Evolutionary conservation across 2,113 vertebrate species (phyloP).

Genomic region (Podarcis raffonei): DNA sequence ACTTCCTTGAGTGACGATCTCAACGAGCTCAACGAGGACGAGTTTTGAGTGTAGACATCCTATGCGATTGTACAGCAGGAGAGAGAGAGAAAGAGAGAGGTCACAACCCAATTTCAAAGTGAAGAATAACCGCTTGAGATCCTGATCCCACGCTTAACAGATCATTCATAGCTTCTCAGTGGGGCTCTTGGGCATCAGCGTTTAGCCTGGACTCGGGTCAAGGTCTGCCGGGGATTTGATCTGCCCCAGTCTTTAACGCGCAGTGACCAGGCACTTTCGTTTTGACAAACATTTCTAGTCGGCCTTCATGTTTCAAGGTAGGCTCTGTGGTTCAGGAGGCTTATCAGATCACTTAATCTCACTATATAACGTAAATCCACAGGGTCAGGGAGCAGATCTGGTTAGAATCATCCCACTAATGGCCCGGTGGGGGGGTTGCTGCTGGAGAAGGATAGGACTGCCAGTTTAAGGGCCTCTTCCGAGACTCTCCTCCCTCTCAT

Average conservation of each 20-base stretch:
- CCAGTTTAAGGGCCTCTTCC: background rate
- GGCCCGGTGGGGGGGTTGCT: background rate
- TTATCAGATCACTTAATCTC: conserved; percentile 27
- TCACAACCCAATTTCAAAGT: accelerated
- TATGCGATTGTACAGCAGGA: background rate
- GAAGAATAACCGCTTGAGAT: background rate
- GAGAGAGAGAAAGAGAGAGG: background rate
- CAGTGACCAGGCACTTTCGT: conserved; percentile 18
- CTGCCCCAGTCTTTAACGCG: background rate
- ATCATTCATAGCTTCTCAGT: background rate
- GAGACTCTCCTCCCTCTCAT: background rate
- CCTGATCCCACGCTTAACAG: background rate
- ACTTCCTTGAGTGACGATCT: background rate
- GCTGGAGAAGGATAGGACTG: background rate
- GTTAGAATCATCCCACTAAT: background rate
- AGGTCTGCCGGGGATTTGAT: background rate
- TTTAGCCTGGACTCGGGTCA: background rate
- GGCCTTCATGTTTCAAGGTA: accelerated
- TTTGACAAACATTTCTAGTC: conserved; percentile 17
- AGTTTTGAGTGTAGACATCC: background rate
- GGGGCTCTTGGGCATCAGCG: background rate
- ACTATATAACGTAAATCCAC: background rate
- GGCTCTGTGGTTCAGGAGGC: background rate
- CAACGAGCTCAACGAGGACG: background rate
- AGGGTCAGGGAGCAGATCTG: background rate